These are phyloP conservation scores for Capitulum mitella DNA, from an alignment of 2,888 invertebrate species.

Conservation along the genomic window DNA sequence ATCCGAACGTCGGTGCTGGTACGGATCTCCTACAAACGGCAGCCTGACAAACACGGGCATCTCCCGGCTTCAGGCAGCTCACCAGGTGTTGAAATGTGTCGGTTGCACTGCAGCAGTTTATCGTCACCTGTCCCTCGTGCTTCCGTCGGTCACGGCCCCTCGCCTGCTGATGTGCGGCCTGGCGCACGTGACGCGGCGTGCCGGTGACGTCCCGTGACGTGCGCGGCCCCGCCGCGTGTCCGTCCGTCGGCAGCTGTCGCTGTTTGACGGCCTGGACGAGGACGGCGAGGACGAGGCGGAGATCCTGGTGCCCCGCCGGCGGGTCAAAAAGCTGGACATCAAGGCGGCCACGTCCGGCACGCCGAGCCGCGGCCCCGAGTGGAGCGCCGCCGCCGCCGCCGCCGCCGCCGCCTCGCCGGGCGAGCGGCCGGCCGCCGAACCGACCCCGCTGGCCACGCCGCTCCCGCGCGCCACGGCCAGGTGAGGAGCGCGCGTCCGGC, in stretches of 20 bases:
- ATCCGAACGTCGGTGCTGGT: too few relatives aligned
- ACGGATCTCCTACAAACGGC: too few relatives aligned
- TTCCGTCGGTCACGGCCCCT: too few relatives aligned
- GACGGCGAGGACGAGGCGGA: constrained; percentile 51
- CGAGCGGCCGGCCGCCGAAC: not conserved
- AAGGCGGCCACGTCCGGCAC: constrained; percentile 43
- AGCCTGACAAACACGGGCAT: too few relatives aligned
- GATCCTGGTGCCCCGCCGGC: constrained; percentile 47
- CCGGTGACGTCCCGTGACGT: not conserved
- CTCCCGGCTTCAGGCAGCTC: too few relatives aligned
- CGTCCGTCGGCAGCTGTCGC: constrained; percentile 38
- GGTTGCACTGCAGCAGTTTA: too few relatives aligned
- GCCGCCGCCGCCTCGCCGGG: constrained; percentile 42
- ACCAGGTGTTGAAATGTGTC: too few relatives aligned
- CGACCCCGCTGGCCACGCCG: constrained; percentile 24
- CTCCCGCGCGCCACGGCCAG: constrained; percentile 27
- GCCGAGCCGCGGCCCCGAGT: constrained; percentile 23
- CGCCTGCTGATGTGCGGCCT: not conserved
- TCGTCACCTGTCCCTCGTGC: too few relatives aligned
- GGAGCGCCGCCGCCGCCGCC: constrained; percentile 24
- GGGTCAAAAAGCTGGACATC: constrained; percentile 64
- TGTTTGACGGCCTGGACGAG: constrained; percentile 82
- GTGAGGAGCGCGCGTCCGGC: too few relatives aligned
- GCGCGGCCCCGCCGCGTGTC: constrained; percentile 44
- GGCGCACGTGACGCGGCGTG: too few relatives aligned